phyloP scores from a whole-genome alignment of 2,113 vertebrate species.

The Cochlearius cochlearius region DNA sequence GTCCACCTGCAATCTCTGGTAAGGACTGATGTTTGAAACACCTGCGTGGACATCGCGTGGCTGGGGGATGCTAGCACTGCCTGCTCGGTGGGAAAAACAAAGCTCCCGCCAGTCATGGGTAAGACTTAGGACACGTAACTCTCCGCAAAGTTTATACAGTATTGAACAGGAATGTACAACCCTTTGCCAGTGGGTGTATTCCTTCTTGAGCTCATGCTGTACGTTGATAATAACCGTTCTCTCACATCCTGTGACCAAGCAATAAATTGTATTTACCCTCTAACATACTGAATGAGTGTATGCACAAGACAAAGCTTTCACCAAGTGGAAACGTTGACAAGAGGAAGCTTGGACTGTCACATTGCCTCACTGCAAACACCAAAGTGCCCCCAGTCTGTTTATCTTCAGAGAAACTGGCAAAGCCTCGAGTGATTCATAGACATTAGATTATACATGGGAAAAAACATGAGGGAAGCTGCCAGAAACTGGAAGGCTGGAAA shows the following conservation, averaged over 20 bases:
- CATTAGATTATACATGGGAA: not conserved
- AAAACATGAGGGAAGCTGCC: not conserved
- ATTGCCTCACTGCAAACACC: not conserved
- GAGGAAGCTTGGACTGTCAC: not conserved
- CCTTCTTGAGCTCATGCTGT: not conserved
- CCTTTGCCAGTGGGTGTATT: not conserved
- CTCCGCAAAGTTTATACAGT: not conserved
- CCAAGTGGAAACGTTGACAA: not conserved
- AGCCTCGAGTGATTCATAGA: not conserved
- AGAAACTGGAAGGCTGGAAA: not conserved
- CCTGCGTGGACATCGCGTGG: rapidly evolving
- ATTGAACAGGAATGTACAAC: not conserved
- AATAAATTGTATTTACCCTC: not conserved
- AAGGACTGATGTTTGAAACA: not conserved
- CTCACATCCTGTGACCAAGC: not conserved
- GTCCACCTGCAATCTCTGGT: not conserved
- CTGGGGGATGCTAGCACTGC: not conserved
- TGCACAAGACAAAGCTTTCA: not conserved
- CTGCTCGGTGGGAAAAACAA: not conserved
- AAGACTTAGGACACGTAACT: not conserved
- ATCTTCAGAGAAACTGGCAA: not conserved
- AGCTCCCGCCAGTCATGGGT: not conserved
- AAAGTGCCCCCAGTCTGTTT: not conserved
- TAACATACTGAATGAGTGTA: not conserved
- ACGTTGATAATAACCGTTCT: not conserved